Evolutionary conservation across 2,797 vertebrate genomes (phyloP), one percentile per base, ranked within the genome.

Genomic region (Falco cherrug): DNA sequence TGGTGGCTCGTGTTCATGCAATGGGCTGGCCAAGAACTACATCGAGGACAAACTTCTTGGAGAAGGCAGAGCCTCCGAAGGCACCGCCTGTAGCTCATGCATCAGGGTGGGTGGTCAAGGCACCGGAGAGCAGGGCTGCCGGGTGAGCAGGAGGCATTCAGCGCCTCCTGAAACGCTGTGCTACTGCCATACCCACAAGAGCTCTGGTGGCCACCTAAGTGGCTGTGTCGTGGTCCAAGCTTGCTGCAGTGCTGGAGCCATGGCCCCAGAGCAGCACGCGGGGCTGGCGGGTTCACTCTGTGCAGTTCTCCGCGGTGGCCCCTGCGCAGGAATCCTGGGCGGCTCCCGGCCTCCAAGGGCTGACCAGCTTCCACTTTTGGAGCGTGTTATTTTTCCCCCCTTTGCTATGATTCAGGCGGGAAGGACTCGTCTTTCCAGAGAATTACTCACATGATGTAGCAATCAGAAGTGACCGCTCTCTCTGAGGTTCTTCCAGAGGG

Each of bases 381-480:
- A 94, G 24, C 10, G 87, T 96, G 94, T 88, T 93, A 91, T 97
- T 97, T 96, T 88, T 60, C 81, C 89, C 93, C 90, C 73, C 13
- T 96, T 93, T 54, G 82, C 90, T 93, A 81, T 93, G 84, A 97
- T 96, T 96, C 93, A 96, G 92, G 92, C 63, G 61, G 89, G 90
- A 87, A 96, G 84, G 92, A 96, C 56, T 84, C 5, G 39, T 92
- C 82, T 91, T 96, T 91, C 89, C 96, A 96, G 94, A 96, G 93
- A 82, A 95, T 97, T 97, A 96, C 95, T 96, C 97, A 96, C 91
- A 35, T 95, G 67, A 96, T 91, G 93, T 89, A 90, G 95, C 70
- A 96, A 97, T 96, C 94, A 94, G 25, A 95, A 96, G 92, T 96
- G 95, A 96, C 97, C 87, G 69, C 82, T 95, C 83, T 96, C 69